Base-by-base conservation (phyloP, 1,140 invertebrate genomes). In the Papilio machaon region DNA sequence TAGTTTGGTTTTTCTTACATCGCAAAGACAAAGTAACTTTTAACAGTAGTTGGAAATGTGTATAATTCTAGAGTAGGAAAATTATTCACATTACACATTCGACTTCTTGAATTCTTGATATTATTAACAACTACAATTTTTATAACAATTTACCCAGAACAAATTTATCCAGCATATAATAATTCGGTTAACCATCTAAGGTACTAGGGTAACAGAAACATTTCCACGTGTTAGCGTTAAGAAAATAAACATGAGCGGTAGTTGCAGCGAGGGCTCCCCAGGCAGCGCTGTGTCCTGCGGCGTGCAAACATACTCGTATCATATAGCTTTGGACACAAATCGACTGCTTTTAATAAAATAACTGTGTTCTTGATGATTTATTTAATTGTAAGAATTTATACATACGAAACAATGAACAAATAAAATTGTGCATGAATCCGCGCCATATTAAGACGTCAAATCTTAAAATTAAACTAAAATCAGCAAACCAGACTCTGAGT, bases 201-300 rank as follows among this genome's bases (percentile, higher is more conserved):
- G 1, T 46, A 49, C 74, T 13, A 47, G 47, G n/a, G 35, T 52
- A 60, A 46, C 23, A 30, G 52, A 76, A 76, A 58, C 38, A 58
- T 77, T 77, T 77, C 52, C 75, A 77, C 23, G 75, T 77, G 75
- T 60, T 77, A 58, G 46, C 19, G 47, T 5, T 52, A 75, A 30
- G 46, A 52, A 75, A 75, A 75, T 75, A 75, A 75, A 75, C 46
- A 75, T 19, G 19, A 23, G 11, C 2, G 73, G 43, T 75, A 75
- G n/a, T 75, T 52, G 73, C 6, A 75, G 73, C 46, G 19, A 75
- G 43, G 46, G 73, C 47, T 75, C 73, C 73, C 73, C 73, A 17
- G 46, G 73, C 9, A 17, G 46, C 4, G 19, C 19, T 75, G 13
- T 60, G 52, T 52, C 75, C 35, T 15, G 52, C 15, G 1, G 4